A percentile compares a stretch with the other conserved stretches of the same genome.
phyloP scores from a whole-genome alignment of 2,113 vertebrate species.

The Lichenostomus cassidix region DNA sequence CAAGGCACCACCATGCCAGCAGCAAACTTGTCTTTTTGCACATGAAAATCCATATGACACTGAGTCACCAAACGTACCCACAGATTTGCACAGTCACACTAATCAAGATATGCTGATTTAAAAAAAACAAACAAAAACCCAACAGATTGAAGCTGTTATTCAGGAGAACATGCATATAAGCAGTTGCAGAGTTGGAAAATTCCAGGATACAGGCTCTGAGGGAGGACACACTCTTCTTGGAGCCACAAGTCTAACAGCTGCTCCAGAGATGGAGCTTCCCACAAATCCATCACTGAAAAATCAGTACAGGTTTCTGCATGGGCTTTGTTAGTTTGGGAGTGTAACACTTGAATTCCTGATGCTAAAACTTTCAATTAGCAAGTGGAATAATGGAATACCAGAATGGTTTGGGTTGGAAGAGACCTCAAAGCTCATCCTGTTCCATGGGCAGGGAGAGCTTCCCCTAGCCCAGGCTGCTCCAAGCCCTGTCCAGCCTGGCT shows the following conservation, averaged over 20 bases:
- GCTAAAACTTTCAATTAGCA: fast-evolving
- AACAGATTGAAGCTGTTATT: background rate
- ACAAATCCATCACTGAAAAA: background rate
- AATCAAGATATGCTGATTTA: background rate
- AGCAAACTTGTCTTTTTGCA: background rate
- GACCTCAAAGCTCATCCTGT: background rate
- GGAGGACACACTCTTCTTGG: background rate
- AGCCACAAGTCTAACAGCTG: background rate
- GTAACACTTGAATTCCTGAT: background rate
- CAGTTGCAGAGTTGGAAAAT: background rate
- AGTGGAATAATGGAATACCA: background rate
- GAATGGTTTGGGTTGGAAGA: background rate
- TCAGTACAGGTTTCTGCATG: background rate
- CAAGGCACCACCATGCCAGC: background rate
- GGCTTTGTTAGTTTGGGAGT: background rate
- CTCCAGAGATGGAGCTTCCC: background rate
- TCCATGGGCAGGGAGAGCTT: background rate
- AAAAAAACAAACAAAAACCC: background rate
- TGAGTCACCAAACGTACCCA: background rate
- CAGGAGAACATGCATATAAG: background rate
- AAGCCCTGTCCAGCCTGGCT: background rate
- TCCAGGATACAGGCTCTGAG: background rate
- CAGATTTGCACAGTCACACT: background rate
- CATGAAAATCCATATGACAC: background rate
- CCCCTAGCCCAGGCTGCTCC: background rate